phyloP scores from a whole-genome alignment of 2,888 invertebrate genomes.

The Drosophila percnosoma region DNA sequence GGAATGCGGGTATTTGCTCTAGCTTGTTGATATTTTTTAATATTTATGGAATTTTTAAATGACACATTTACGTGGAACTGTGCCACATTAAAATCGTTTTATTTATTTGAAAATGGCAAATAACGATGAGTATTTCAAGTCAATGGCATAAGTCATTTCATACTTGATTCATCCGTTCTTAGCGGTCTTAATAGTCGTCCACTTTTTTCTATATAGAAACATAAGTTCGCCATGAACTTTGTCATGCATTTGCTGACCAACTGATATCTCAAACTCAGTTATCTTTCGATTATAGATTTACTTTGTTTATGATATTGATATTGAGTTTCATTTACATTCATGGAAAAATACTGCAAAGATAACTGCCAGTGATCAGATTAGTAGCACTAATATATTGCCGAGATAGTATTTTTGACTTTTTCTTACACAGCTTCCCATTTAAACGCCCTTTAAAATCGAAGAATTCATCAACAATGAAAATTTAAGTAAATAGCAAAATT shows the following conservation, averaged over 20 bases:
- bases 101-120: slow-evolving; percentile 36
- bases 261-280: background rate
- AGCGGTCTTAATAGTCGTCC: too few relatives aligned
- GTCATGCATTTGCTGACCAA: too few relatives aligned
- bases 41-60: slow-evolving; percentile 77
- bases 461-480: background rate
- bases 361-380: too few relatives aligned
- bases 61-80: slow-evolving; percentile 58
- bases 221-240: background rate
- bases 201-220: background rate
- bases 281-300: background rate
- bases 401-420: background rate
- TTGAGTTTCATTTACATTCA: background rate
- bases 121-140: background rate
- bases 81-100: slow-evolving; percentile 40
- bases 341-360: background rate
- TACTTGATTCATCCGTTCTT: background rate
- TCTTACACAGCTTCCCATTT: background rate
- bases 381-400: background rate
- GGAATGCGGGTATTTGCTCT: slow-evolving; percentile 49
- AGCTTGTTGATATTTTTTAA: slow-evolving; percentile 78
- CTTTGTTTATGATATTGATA: background rate
- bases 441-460: background rate
- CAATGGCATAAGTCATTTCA: background rate
- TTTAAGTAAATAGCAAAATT: background rate